Evolutionary conservation across 2,113 vertebrate genomes (phyloP), one percentile per base, ranked within the genome.

Genomic region (Coryphaenoides rupestris): DNA sequence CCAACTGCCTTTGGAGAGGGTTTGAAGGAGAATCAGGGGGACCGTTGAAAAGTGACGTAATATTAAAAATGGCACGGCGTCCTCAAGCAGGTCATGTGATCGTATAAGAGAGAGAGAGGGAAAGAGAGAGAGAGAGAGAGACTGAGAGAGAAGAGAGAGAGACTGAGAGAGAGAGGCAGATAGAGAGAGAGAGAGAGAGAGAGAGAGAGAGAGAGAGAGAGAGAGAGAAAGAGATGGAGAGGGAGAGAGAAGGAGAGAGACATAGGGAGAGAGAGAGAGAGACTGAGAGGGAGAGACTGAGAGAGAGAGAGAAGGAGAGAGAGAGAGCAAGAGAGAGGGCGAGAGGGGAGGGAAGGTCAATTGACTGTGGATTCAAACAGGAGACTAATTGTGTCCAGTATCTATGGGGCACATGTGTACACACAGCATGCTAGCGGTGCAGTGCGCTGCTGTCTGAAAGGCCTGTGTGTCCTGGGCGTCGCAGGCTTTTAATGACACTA

Each of bases 401-500:
- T 83, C 84, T 85, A 77, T 79, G 82, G n/a, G n/a, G 72, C 74
- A 80, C 81, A 80, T 84, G 88, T 88, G 86, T 83, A 78, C 60
- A 67, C 74, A 69, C 75, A 61, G 26, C 68, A 40, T 2, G 33
- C 13, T 13, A 76, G 55, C 75, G 62, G 69, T 68, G 54, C 40
- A n/a, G n/a, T n/a, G n/a, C n/a, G n/a, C n/a, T n/a, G 67, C 69
- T 23, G 63, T 19, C 73, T 91, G 82, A 90, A 90, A 88, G 87
- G 62, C 55, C 65, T 21, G 19, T 83, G 87, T 90, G 89, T 89
- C 33, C 72, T 84, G 70, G 62, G 50, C 49, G 58, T 81, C 66
- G 40, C 55, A 78, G 68, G 79, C 70, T 88, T n/a, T n/a, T 90
- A 90, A 89, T 88, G 76, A 87, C 80, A 79, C 83, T 80, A 89